Evolutionary conservation across 53 echinoderm and acorn worm species (phyloP).

Genomic region (Mesocentrotus franciscanus): DNA sequence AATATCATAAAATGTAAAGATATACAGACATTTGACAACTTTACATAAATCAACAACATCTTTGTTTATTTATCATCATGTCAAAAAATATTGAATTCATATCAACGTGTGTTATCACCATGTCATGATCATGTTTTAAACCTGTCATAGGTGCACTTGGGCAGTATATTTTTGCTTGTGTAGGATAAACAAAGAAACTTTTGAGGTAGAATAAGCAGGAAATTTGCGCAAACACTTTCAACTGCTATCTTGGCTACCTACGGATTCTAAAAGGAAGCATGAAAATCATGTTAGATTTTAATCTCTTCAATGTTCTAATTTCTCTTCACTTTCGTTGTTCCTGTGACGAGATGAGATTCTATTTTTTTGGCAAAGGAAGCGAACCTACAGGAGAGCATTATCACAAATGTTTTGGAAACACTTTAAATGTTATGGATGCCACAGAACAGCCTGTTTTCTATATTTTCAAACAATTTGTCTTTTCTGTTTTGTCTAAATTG

Average conservation of each 20-base stretch:
- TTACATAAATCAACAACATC: not conserved
- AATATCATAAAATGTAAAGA: not conserved
- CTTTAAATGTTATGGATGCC: not conserved
- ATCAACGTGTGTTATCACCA: not conserved
- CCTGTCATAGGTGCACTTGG: constrained; percentile 9
- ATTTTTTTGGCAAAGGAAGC: constrained; percentile 28
- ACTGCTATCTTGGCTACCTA: constrained; percentile 25
- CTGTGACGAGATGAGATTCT: constrained; percentile 19
- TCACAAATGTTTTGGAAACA: not conserved
- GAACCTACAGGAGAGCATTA: not conserved
- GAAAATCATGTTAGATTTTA: constrained; percentile 36
- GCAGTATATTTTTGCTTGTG: constrained; percentile 12
- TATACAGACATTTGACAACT: not conserved
- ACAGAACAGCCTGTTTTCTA: not conserved
- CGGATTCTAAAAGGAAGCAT: constrained; percentile 28
- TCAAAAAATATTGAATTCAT: not conserved
- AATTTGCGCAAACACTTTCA: constrained; percentile 36
- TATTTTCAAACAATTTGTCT: not conserved
- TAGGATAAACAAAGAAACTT: constrained; percentile 40
- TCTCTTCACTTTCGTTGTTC: not conserved
- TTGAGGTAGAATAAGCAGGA: constrained; percentile 33
- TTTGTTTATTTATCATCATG: constrained; percentile 17
- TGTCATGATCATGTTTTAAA: constrained; percentile 12
- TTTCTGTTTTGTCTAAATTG: no score
- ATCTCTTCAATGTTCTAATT: constrained; percentile 37